Evolutionary conservation across 2,113 vertebrate species (phyloP), one percentile per base, ranked within the genome.

Genomic region (Sylvicapra grimmia): DNA sequence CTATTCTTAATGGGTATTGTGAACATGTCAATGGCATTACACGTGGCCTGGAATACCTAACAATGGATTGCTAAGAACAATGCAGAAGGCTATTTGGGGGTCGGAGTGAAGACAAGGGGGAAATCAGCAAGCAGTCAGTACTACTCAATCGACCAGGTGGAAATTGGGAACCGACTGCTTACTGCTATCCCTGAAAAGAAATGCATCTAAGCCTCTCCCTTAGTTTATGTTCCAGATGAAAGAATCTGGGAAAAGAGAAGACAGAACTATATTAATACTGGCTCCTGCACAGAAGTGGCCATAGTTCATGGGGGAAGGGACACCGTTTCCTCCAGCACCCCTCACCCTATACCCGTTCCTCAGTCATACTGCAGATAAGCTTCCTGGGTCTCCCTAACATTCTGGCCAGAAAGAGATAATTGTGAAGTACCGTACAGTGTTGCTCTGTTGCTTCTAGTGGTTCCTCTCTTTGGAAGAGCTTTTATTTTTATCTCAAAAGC

Each of bases 251-350:
- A 93, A 79, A 94, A 51, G 19, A 80, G 31, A 82, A 56, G 25
- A 83, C 5, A 93, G 14, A 84, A 90, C 31, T 89, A 44, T 40
- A 95, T 87, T 89, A 94, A 95, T 47, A 93, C 5, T 18, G 16
- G 9, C 6, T 9, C 29, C 15, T 80, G 16, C 90, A 99, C 98
- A 99, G 99, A 18, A 94, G 90, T 99, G 99, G 93, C 98, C 98
- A 7, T 98, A 97, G 25, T 98, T 99, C 4, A 98, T 98, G 72
- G 99, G 98, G 93, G 99, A 99, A 98, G 96, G 99, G 77, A 98
- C 99, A 77, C 98, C 98, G 4, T 95, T 97, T 86, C 47, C 36
- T 72, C n/a, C 11, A 89, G 36, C 89, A 61, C 10, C 29, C 56
- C 40, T 91, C 27, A 79, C 15, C 18, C n/a, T 40, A 47, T 44